Conservation (phyloP, 2,797 vertebrate genomes). For the Notolepis coatsorum region DNA sequence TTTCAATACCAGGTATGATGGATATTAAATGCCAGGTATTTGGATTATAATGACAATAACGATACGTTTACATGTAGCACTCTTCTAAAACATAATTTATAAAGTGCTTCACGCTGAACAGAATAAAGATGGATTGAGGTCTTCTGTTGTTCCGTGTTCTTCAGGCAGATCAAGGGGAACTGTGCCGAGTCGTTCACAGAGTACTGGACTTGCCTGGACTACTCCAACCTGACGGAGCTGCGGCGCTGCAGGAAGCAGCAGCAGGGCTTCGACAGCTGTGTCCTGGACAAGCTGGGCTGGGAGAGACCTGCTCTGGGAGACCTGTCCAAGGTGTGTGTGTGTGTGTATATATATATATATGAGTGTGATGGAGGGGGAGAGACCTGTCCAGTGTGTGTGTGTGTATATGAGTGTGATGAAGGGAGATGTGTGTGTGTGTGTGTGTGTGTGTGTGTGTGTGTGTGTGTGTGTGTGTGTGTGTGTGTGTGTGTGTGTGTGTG, state of each 20-base stretch:
- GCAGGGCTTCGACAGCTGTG: constrained; percentile 90
- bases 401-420: not conserved
- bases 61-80: too few relatives aligned
- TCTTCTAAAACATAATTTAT: too few relatives aligned
- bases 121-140: too few relatives aligned
- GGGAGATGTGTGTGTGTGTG: too few relatives aligned
- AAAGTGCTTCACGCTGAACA: too few relatives aligned
- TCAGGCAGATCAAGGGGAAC: constrained; percentile 91
- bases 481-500: too few relatives aligned
- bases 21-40: too few relatives aligned
- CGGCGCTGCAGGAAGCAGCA: constrained; percentile 91
- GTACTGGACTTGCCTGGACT: constrained; percentile 98
- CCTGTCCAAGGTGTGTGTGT: constrained; percentile 92
- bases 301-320: constrained; percentile 92
- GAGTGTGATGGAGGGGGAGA: not conserved
- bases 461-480: too few relatives aligned
- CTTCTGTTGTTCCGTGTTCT: not conserved
- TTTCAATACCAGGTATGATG: too few relatives aligned
- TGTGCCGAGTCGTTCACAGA: constrained; percentile 95
- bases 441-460: too few relatives aligned
- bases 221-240: constrained; percentile 79
- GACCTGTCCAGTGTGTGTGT: not conserved
- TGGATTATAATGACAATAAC: too few relatives aligned
- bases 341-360: too few relatives aligned
- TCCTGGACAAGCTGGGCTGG: constrained; percentile 96